Conservation (phyloP, 92 coral and sea anemone genomes). For the Pocillopora meandrina region DNA sequence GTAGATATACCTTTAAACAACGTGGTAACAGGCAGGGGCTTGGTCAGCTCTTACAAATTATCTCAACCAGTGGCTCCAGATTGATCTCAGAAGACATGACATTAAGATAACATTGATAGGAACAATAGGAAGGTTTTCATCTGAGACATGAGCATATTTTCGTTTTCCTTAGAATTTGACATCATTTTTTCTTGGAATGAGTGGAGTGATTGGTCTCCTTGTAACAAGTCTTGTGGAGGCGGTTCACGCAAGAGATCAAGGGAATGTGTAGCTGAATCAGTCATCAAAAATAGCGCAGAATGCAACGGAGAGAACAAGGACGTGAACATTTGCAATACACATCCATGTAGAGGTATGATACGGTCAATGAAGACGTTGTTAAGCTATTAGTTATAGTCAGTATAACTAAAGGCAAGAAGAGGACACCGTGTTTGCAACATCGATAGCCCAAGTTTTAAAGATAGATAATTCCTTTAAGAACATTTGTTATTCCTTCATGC, state of each 20-base stretch:
- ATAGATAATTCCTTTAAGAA: no score
- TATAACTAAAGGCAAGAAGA: no score
- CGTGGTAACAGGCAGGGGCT: neutral
- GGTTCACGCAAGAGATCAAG: neutral
- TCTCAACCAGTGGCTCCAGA: neutral
- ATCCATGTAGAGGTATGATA: neutral
- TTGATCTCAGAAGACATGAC: neutral
- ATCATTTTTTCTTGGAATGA: constrained; percentile 2
- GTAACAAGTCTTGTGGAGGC: constrained; percentile 43
- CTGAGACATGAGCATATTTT: neutral
- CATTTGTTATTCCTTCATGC: no score
- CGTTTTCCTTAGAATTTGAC: neutral
- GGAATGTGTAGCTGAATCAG: neutral
- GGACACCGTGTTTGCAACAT: no score
- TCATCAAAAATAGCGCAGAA: neutral
- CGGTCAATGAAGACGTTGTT: neutral
- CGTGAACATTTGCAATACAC: neutral
- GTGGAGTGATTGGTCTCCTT: constrained; percentile 49
- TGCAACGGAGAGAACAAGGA: neutral
- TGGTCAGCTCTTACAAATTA: neutral
- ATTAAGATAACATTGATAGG: neutral
- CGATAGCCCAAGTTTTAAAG: no score
- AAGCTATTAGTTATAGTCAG: no score
- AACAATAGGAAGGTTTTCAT: neutral
- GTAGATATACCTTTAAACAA: neutral